Evolutionary conservation across 1,140 invertebrate genomes (phyloP).

Genomic region (Yoshiicerus persimilis): DNA sequence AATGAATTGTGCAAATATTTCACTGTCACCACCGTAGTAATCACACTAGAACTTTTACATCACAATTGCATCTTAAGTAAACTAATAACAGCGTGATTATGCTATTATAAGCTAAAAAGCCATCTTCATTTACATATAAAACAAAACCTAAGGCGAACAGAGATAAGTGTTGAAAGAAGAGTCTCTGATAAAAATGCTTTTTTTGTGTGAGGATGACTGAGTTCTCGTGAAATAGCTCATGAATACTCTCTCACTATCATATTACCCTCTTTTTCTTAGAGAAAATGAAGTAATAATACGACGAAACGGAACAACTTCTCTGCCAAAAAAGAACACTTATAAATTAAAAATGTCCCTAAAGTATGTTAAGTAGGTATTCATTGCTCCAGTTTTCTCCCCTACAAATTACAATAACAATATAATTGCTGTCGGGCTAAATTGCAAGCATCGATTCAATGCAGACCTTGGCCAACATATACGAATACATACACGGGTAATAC

Average conservation of each 20-base stretch:
- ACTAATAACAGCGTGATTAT: neutral
- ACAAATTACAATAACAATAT: neutral
- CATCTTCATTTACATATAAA: neutral
- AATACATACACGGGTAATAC: neutral
- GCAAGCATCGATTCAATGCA: neutral
- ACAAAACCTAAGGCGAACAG: neutral
- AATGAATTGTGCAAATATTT: neutral
- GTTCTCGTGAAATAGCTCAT: neutral
- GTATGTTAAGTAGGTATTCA: neutral
- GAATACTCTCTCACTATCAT: neutral
- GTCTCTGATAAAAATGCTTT: neutral
- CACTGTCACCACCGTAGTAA: neutral
- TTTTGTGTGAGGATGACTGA: neutral
- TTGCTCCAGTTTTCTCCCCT: neutral
- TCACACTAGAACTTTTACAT: neutral
- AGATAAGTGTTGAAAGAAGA: neutral
- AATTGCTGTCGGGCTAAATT: neutral
- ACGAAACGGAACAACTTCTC: neutral
- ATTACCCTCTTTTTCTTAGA: neutral
- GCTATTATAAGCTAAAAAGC: neutral
- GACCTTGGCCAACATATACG: neutral
- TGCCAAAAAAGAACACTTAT: neutral
- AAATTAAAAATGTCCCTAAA: neutral
- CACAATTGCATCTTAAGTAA: neutral
- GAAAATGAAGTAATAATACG: neutral